A percentile compares a stretch with the other conserved stretches of the same genome.
phyloP scores from a whole-genome alignment of 2,888 invertebrate species.

The Rhaphigaster nebulosa region DNA sequence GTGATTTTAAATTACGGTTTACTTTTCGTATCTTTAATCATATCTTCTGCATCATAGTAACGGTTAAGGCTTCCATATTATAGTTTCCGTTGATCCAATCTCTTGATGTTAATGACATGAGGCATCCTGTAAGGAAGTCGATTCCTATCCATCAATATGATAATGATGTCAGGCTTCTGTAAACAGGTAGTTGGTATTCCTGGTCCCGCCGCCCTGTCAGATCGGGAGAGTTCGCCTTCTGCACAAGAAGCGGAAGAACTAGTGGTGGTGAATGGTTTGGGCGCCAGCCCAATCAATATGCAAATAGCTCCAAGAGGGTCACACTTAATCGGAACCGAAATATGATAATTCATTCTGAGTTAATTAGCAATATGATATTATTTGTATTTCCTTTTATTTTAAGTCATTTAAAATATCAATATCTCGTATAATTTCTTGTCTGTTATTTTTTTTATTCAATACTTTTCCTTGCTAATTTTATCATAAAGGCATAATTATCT shows the following conservation, averaged over 20 bases:
- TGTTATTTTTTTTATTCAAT: too few relatives aligned
- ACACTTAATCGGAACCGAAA: background rate
- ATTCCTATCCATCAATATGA: background rate
- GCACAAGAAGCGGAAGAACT: slow-evolving; percentile 9
- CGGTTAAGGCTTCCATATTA: background rate
- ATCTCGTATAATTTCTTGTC: too few relatives aligned
- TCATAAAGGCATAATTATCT: too few relatives aligned
- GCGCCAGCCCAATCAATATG: background rate
- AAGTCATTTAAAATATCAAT: too few relatives aligned
- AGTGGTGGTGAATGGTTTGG: background rate
- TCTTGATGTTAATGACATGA: background rate
- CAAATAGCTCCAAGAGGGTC: background rate
- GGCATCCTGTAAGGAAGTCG: background rate
- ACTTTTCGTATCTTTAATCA: too few relatives aligned
- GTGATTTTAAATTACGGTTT: too few relatives aligned
- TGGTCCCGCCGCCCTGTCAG: background rate
- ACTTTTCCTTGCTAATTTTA: too few relatives aligned
- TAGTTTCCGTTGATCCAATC: background rate
- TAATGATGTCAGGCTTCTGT: background rate
- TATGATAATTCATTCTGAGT: background rate
- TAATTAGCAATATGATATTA: background rate
- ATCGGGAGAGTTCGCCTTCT: background rate
- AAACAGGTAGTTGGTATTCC: slow-evolving; percentile 21
- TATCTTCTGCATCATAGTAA: too few relatives aligned
- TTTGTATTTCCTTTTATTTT: background rate